Conservation (phyloP, 2,888 invertebrate species). For the Plusia festucae region DNA sequence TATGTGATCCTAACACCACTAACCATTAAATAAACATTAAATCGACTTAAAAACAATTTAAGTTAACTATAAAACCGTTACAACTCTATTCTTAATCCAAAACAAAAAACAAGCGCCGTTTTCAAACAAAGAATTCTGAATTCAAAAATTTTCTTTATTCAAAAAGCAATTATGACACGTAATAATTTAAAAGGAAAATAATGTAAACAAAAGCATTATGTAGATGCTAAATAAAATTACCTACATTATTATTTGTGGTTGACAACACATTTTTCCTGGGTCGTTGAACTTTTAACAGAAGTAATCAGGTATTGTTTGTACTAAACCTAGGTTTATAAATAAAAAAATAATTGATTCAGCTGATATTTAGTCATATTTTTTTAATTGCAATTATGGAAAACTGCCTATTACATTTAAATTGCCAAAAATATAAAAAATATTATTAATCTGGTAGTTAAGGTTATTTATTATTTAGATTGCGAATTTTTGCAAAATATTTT, state of each 20-base stretch:
- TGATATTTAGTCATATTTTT: background rate
- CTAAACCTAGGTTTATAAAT: slow-evolving; percentile 25
- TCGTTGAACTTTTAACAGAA: slow-evolving; percentile 76
- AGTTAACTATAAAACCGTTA: background rate
- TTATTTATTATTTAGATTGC: background rate
- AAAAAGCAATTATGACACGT: slow-evolving; percentile 3
- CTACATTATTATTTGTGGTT: slow-evolving; percentile 67
- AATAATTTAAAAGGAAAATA: slow-evolving; percentile 31
- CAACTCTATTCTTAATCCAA: background rate
- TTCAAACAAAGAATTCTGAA: background rate
- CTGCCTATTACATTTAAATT: background rate
- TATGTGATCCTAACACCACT: background rate
- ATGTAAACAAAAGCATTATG: slow-evolving; percentile 41
- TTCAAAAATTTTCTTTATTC: slow-evolving; percentile 6
- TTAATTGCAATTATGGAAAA: background rate
- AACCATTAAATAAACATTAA: background rate
- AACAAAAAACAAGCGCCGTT: background rate
- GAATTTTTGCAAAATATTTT: background rate
- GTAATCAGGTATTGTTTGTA: slow-evolving; percentile 48
- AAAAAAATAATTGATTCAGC: slow-evolving; percentile 4
- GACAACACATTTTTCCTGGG: slow-evolving; percentile 81
- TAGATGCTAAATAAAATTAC: slow-evolving; percentile 55
- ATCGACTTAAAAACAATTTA: background rate
- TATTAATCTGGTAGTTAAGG: background rate
- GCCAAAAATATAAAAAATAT: background rate